Conservation (phyloP, 2,113 vertebrate species). For the Himantopus leucocephalus region DNA sequence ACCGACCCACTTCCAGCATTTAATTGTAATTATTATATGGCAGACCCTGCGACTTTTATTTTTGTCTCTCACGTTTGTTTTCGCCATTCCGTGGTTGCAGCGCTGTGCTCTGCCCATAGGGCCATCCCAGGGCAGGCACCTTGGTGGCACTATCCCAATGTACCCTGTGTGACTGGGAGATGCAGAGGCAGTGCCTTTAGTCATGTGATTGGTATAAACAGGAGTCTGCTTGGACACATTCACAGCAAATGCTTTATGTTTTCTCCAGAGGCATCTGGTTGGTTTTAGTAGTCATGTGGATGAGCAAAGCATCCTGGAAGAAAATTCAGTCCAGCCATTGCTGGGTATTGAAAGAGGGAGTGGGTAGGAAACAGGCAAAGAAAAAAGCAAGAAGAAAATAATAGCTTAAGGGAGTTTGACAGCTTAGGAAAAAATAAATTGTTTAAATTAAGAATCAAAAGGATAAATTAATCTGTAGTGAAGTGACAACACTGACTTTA, state of each 20-base stretch:
- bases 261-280: background rate
- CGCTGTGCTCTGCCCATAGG: rapidly evolving
- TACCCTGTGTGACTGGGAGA: background rate
- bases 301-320: background rate
- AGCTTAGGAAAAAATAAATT: background rate
- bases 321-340: background rate
- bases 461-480: background rate
- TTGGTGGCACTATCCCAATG: background rate
- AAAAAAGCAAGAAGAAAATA: background rate
- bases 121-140: background rate
- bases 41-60: background rate
- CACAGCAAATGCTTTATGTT: background rate
- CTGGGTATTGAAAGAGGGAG: background rate
- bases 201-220: background rate
- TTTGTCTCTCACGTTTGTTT: background rate
- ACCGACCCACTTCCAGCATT: background rate
- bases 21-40: background rate
- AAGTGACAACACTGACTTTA: background rate
- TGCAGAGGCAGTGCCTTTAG: background rate
- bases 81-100: background rate
- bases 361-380: background rate
- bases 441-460: background rate
- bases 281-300: background rate
- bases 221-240: background rate
- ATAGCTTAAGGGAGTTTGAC: background rate